phyloP scores from a whole-genome alignment of 2,888 invertebrate genomes.

The Phalera bucephala region DNA sequence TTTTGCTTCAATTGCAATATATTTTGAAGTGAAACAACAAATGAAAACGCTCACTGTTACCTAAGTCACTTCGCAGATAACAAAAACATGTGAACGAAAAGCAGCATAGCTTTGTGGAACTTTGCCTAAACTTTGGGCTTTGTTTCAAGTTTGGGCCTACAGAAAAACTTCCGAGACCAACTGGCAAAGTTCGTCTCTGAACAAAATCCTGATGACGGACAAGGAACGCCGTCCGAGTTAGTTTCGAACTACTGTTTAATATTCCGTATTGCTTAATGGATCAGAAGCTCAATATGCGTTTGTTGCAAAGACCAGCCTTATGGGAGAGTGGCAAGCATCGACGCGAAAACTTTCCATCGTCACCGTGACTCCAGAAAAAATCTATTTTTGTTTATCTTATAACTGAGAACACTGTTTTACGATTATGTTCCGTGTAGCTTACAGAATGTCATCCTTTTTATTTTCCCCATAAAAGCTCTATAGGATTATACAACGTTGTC shows the following conservation, averaged over 20 bases:
- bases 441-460: conserved; percentile 12
- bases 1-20: too few relatives aligned
- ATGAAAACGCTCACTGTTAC: conserved; percentile 14
- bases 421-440: conserved; percentile 12
- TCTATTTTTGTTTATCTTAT: conserved; percentile 15
- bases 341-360: neutral
- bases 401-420: conserved; percentile 15
- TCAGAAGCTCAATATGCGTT: neutral
- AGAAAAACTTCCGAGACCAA: conserved; percentile 22
- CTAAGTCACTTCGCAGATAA: conserved; percentile 17
- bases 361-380: neutral
- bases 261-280: neutral
- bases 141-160: conserved; percentile 24
- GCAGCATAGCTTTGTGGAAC: conserved; percentile 20
- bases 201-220: conserved; percentile 26
- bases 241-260: neutral
- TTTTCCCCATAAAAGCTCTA: conserved; percentile 19
- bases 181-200: conserved; percentile 15
- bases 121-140: conserved; percentile 22
- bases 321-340: neutral
- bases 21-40: too few relatives aligned
- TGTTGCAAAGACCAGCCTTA: neutral
- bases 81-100: conserved; percentile 25
- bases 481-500: conserved; percentile 13
- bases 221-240: conserved; percentile 7